Conservation (phyloP, 1,140 invertebrate species). For the Pissodes strobi region DNA sequence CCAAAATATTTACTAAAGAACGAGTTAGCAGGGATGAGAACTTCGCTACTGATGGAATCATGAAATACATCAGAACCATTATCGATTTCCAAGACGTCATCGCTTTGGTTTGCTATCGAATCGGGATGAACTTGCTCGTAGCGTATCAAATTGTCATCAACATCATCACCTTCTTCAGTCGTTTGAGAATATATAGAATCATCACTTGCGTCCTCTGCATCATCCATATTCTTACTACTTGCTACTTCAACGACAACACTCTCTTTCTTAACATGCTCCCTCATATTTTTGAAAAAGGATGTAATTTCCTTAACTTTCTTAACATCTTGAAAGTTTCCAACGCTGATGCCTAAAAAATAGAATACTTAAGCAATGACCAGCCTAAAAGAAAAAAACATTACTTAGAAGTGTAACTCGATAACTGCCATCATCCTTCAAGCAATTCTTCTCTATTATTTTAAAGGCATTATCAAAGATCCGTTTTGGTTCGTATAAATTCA, state of each 20-base stretch:
- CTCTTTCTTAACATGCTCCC: constrained; percentile 10
- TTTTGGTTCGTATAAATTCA: constrained; percentile 65
- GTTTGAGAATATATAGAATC: constrained; percentile 40
- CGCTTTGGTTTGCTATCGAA: constrained; percentile 21
- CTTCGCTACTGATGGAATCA: constrained; percentile 29
- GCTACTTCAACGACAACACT: neutral
- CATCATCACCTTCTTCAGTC: constrained; percentile 37
- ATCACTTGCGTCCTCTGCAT: constrained; percentile 32
- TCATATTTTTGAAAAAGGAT: constrained; percentile 62
- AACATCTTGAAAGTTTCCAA: constrained; percentile 75
- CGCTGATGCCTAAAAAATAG: constrained; percentile 68
- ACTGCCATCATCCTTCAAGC: constrained; percentile 52
- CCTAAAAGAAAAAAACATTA: constrained; percentile 2
- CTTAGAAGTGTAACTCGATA: constrained; percentile 65
- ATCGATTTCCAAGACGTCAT: constrained; percentile 1
- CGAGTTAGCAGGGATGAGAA: constrained; percentile 44
- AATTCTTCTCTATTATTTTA: constrained; percentile 65
- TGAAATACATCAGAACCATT: neutral
- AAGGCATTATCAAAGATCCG: constrained; percentile 63
- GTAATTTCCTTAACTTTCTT: constrained; percentile 65
- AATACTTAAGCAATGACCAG: neutral
- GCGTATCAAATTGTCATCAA: constrained; percentile 24
- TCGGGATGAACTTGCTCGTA: constrained; percentile 39
- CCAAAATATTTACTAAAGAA: constrained; percentile 59
- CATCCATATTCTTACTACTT: constrained; percentile 4